Evolutionary conservation across 2,888 invertebrate genomes (phyloP), one percentile per base, ranked within the genome.

Genomic region (Polymixis flavicincta): DNA sequence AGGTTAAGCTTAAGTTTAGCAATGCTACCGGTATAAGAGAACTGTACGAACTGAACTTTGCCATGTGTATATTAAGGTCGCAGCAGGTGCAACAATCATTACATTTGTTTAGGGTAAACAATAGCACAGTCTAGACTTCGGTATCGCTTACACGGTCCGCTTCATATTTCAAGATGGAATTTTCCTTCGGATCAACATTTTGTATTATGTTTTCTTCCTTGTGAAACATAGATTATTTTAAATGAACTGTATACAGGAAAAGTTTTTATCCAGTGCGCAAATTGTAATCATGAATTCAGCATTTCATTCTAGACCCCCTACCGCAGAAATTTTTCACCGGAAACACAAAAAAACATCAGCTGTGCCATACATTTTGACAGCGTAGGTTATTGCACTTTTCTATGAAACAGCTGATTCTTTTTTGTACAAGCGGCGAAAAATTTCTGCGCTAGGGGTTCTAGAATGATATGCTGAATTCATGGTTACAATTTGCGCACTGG

Each of bases 41-140:
- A 70, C 57, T 67, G 25, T 50, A 45, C 52, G 61, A 4, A 64
- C 74, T 64, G 63, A 72, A 59, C 48, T 37, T 25, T 17, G 25
- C 22, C 45, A 55, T 67, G n/a, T 6, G 22, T 22, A 32, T 45
- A 14, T 55, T 42, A 59, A 71, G 17, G 71, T 74, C 25, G 45
- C 60, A 19, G 19, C 14, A 54, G n/a, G 54, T 65, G 64, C 65
- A 25, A 13, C 55, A 50, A 50, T 11, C 37, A 64, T 57, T 74
- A 68, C 28, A 63, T 83, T 80, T 32, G 48, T 70, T 74, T 52
- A 64, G n/a, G 57, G 76, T 73, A 77, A 78, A 83, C 78, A 80
- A 77, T 72, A 52, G 25, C 8, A 13, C 8, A 0, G 28, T 28
- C 25, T 67, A 85, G 83, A 72, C 71, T 54, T 25, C 0, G 13